These are phyloP conservation scores for Aeoliscus strigatus DNA, from an alignment of 2,797 vertebrate genomes.

Conservation along the genomic window DNA sequence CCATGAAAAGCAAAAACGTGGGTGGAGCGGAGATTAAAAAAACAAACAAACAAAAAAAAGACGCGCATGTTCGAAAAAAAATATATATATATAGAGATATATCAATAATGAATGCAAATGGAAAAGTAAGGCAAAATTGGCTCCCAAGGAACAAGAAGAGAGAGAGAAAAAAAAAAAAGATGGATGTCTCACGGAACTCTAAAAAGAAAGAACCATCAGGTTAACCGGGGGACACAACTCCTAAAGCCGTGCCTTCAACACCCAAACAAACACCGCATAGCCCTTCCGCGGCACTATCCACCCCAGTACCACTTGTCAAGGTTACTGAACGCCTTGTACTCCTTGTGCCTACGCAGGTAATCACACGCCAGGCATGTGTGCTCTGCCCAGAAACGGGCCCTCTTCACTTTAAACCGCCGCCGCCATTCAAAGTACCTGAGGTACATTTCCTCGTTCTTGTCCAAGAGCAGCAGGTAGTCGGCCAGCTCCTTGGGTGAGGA, in stretches of 20 bases:
- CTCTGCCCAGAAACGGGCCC: conserved; percentile 91
- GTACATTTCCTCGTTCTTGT: conserved; percentile 93
- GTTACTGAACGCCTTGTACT: conserved; percentile 91
- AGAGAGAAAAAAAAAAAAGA: conserved; percentile 24
- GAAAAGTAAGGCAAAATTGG: conserved; percentile 56
- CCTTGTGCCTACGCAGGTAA: conserved; percentile 90
- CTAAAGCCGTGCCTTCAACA: conserved; percentile 49
- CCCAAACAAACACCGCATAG: conserved; percentile 35
- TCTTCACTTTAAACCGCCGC: conserved; percentile 92
- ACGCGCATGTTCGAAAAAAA: conserved; percentile 37
- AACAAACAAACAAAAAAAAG: conserved; percentile 28
- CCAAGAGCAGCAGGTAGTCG: conserved; percentile 89
- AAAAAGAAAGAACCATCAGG: conserved; percentile 33
- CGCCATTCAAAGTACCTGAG: conserved; percentile 95
- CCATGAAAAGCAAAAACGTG: conserved; percentile 46
- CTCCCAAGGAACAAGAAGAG: conserved; percentile 25
- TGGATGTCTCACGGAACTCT: conserved; percentile 28
- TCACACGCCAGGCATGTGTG: conserved; percentile 95
- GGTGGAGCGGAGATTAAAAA: too few species aligned
- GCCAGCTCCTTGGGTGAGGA: conserved; percentile 90
- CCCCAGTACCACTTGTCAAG: conserved; percentile 99
- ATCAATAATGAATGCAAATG: conserved; percentile 36
- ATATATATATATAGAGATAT: conserved; percentile 17
- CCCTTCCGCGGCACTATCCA: conserved; percentile 56
- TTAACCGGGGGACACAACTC: conserved; percentile 42